A percentile compares a stretch with the other conserved stretches of the same genome.
Evolutionary conservation across 2,888 invertebrate species (phyloP).

Genomic region (Amblyjoppa proteus): DNA sequence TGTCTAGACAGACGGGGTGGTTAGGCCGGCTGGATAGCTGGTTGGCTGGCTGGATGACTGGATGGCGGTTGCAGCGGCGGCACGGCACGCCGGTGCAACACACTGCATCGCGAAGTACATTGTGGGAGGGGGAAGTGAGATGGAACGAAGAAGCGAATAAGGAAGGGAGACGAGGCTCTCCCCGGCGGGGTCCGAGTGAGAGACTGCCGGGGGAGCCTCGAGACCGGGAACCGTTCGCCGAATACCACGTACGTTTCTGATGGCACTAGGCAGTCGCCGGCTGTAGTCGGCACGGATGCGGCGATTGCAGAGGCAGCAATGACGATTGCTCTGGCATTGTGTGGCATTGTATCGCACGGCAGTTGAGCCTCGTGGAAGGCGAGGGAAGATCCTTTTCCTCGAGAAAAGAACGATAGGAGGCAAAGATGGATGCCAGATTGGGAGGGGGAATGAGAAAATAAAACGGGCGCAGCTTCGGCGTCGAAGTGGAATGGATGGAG

Average conservation of each 20-base stretch:
- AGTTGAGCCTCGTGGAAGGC: conserved; percentile 15
- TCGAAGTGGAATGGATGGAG: conserved; percentile 47
- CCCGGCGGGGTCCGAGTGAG: conserved; percentile 40
- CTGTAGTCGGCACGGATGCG: conserved; percentile 2
- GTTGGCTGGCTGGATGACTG: conserved; percentile 73
- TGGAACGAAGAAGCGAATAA: conserved; percentile 35
- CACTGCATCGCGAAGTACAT: conserved; percentile 62
- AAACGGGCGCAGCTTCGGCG: conserved; percentile 7
- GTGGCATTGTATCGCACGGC: background rate
- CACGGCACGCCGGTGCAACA: conserved; percentile 69
- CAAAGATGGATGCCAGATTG: background rate
- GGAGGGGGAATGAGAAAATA: conserved; percentile 25
- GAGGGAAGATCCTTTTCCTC: conserved; percentile 29
- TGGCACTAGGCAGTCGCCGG: background rate
- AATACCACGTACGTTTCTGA: conserved; percentile 17
- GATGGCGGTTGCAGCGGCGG: conserved; percentile 73
- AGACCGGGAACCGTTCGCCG: conserved; percentile 9
- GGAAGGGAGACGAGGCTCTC: conserved; percentile 65
- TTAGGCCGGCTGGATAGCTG: conserved; percentile 76
- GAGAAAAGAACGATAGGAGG: background rate
- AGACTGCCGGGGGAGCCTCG: conserved; percentile 29
- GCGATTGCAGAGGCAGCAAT: background rate
- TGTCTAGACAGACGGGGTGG: conserved; percentile 83
- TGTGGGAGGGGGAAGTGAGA: conserved; percentile 50
- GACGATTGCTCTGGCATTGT: background rate